These are phyloP conservation scores for Drosophila lini DNA, from an alignment of 1,140 invertebrate species.

Conservation along the genomic window DNA sequence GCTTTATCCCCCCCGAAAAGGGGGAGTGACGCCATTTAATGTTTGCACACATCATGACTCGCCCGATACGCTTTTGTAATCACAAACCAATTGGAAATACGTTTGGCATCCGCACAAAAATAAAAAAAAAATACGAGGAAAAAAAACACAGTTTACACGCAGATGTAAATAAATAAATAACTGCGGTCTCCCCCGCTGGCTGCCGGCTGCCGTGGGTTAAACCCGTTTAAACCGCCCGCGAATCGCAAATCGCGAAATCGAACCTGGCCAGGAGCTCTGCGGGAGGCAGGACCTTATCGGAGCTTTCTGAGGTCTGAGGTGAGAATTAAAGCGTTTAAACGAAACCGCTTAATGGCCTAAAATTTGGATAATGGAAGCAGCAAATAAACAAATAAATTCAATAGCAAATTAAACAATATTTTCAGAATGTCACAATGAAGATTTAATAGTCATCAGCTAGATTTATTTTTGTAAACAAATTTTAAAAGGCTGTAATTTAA, in stretches of 20 bases:
- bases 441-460: background rate
- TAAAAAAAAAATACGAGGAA: constrained; percentile 7
- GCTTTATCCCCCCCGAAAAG: constrained; percentile 7
- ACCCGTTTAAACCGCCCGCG: constrained; percentile 26
- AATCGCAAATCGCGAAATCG: constrained; percentile 18
- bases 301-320: constrained; percentile 1
- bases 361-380: background rate
- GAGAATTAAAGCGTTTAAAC: constrained; percentile 12
- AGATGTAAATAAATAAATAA: constrained; percentile 53
- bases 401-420: constrained; percentile 3
- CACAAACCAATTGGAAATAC: constrained; percentile 79
- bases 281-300: constrained; percentile 25
- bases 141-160: constrained; percentile 53
- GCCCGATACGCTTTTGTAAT: constrained; percentile 79
- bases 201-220: constrained; percentile 13
- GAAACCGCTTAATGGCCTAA: background rate
- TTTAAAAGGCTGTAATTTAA: background rate
- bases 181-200: constrained; percentile 28
- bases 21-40: constrained; percentile 71
- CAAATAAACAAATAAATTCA: background rate
- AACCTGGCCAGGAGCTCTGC: constrained; percentile 20
- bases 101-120: constrained; percentile 42
- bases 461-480: background rate
- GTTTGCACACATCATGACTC: constrained; percentile 78
- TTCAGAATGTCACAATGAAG: background rate